Conservation (phyloP, 2,888 invertebrate species). For the Venusia cambrica region DNA sequence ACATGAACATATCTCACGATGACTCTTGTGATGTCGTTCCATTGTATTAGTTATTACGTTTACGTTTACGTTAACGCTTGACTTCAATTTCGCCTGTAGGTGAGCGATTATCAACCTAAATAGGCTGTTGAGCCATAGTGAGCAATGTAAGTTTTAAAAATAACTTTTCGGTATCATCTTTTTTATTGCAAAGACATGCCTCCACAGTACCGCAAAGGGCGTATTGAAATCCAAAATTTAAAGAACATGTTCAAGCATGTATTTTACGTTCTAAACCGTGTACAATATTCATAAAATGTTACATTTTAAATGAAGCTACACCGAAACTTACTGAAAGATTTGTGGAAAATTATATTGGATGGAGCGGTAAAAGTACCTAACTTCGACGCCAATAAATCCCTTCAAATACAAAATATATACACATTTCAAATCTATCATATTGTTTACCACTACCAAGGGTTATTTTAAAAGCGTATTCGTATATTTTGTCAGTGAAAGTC, state of each 20-base stretch:
- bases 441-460: constrained; percentile 10
- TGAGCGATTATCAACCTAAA: too few relatives aligned
- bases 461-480: too few relatives aligned
- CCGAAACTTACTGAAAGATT: constrained; percentile 14
- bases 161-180: neutral
- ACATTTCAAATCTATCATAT: constrained; percentile 18
- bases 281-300: constrained; percentile 20
- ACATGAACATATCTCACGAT: too few relatives aligned
- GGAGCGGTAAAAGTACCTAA: constrained; percentile 25
- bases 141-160: too few relatives aligned
- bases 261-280: constrained; percentile 9
- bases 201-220: constrained; percentile 5
- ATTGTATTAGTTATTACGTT: too few relatives aligned
- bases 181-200: constrained; percentile 10
- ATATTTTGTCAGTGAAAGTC: too few relatives aligned
- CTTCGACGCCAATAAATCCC: constrained; percentile 20
- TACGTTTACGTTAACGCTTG: too few relatives aligned
- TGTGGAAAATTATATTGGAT: constrained; percentile 23
- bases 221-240: constrained; percentile 13
- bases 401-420: constrained; percentile 17
- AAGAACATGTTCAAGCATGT: constrained; percentile 1
- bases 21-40: too few relatives aligned
- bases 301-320: constrained; percentile 25
- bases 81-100: too few relatives aligned
- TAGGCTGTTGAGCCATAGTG: too few relatives aligned